Evolutionary conservation across 2,113 vertebrate species (phyloP).

Genomic region (Nesoenas mayeri): DNA sequence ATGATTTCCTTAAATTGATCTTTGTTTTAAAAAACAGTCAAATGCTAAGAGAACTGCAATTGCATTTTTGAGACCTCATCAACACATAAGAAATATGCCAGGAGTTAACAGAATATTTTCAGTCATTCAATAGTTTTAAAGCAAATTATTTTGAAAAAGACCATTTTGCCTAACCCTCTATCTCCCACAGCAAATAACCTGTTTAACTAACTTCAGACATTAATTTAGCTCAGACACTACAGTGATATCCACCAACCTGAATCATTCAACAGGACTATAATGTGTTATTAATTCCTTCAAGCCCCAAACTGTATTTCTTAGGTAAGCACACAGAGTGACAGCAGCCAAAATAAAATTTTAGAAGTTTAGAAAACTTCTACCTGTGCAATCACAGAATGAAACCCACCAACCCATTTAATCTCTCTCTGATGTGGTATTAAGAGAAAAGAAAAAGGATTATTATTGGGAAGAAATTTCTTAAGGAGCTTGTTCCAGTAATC

Average conservation of each 20-base stretch:
- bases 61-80: background rate
- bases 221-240: background rate
- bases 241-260: background rate
- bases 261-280: background rate
- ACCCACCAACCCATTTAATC: background rate
- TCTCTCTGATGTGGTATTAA: background rate
- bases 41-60: background rate
- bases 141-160: background rate
- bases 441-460: background rate
- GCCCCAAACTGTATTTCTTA: background rate
- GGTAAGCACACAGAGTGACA: background rate
- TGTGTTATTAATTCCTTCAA: background rate
- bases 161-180: background rate
- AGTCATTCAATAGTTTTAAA: background rate
- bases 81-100: background rate
- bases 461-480: background rate
- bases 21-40: background rate
- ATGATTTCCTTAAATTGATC: background rate
- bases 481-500: background rate
- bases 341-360: background rate
- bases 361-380: background rate
- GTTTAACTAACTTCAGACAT: background rate
- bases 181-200: background rate
- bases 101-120: background rate
- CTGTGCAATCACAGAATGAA: background rate